Evolutionary conservation across 1,140 invertebrate species (phyloP).

Genomic region (Drosophila bifasciata): DNA sequence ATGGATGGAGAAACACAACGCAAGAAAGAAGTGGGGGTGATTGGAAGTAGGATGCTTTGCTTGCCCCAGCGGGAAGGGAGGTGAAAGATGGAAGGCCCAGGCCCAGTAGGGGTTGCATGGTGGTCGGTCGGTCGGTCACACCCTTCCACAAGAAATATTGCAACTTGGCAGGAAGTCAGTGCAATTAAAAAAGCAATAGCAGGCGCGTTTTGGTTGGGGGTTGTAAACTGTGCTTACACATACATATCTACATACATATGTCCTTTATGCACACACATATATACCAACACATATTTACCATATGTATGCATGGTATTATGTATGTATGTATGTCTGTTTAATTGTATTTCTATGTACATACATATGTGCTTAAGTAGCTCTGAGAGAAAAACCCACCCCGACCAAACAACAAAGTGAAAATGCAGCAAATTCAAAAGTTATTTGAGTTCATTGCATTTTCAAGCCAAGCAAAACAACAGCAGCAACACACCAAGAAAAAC

Average conservation of each 20-base stretch:
- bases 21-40: too few relatives aligned
- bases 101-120: conserved; percentile 8
- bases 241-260: conserved; percentile 24
- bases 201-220: conserved; percentile 63
- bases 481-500: conserved; percentile 24
- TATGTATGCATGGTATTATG: conserved; percentile 38
- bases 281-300: conserved; percentile 37
- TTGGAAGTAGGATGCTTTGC: too few relatives aligned
- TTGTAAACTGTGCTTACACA: conserved; percentile 67
- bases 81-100: background rate
- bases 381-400: conserved; percentile 71
- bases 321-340: conserved; percentile 27
- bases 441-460: conserved; percentile 83
- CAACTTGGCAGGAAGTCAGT: conserved; percentile 79
- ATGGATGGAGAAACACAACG: conserved; percentile 9
- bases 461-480: conserved; percentile 74
- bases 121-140: conserved; percentile 46
- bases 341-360: conserved; percentile 49
- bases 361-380: conserved; percentile 65
- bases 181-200: conserved; percentile 79
- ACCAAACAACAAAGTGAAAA: conserved; percentile 69
- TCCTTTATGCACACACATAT: too few relatives aligned
- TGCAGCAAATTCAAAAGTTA: conserved; percentile 83
- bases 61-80: background rate
- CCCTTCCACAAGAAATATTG: conserved; percentile 60